Base-by-base conservation (phyloP, 2,888 invertebrate genomes). In the Dicyrtoma fusca region DNA sequence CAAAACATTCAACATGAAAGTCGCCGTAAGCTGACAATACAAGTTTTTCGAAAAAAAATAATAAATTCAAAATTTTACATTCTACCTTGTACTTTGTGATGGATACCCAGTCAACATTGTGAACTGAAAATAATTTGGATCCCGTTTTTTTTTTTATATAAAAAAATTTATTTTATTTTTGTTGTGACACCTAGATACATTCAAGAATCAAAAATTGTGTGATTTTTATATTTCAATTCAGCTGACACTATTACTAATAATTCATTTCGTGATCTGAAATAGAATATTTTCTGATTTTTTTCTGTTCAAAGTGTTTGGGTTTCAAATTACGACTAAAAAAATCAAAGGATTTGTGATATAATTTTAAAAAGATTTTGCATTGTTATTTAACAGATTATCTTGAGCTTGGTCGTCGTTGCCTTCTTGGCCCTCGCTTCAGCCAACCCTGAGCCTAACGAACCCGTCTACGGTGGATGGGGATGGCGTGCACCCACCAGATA, bases 401-500 rank as follows among this genome's bases (percentile, higher is more conserved):
- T 71, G 49, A 49, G 57, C 34, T 10, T 71, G 23, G 71, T 71
- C 45, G 45, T 63, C 14, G 57, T 57, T 17, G 71, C 71, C 65
- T 25, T 71, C 14, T 17, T 71, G 65, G 71, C 71, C 53, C 14
- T n/a, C n/a, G 57, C 2, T 14, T 42, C 1, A 3, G 59, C 65
- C 44, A 51, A 45, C 0, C 59, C 69, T 21, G 70, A 71, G 21
- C 71, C 71, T 3, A 59, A 65, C 47, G 53, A 45, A 45, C 42
- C 44, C 14, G 59, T 47, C 45, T 59, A 61, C 21, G 69, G 69
- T 14, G 79, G 79, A 71, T 79, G 77, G 79, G 79, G 77, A 21
- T 77, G 77, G 77, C n/a, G n/a, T n/a, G 69, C 70, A 26, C 78
- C 78, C 72, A 76, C 73, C 69, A 73, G 74, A 69, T 78, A 78